A percentile compares a stretch with the other conserved stretches of the same genome.
These are phyloP conservation scores for Penelope pileata DNA, from an alignment of 2,113 vertebrate genomes.

Conservation along the genomic window DNA sequence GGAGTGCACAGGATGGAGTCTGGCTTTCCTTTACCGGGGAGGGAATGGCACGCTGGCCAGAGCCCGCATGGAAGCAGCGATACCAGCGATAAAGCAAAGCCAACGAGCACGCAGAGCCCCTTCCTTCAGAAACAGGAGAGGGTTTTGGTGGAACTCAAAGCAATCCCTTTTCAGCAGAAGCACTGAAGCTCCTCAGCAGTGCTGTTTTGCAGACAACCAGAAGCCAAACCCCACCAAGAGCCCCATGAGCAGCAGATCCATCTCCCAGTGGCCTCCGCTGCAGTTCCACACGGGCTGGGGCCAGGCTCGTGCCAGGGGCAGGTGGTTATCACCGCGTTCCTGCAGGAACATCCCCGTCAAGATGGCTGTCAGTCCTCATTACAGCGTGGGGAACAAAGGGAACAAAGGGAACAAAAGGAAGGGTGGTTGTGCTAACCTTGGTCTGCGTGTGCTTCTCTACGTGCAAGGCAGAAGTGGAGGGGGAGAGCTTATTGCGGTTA, in stretches of 20 bases:
- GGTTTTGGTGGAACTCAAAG: neutral
- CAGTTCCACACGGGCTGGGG: fast-evolving
- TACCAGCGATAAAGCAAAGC: neutral
- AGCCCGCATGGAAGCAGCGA: fast-evolving
- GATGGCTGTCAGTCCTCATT: slow-evolving; percentile 70
- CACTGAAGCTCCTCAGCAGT: neutral
- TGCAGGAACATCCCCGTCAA: slow-evolving; percentile 67
- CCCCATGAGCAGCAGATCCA: neutral
- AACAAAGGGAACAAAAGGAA: slow-evolving; percentile 71
- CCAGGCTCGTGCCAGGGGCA: slow-evolving; percentile 39
- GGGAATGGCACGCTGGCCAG: neutral
- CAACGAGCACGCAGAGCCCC: fast-evolving
- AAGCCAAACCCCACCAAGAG: neutral
- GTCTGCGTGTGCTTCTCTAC: neutral
- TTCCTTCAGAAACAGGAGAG: fast-evolving
- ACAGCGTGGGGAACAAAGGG: slow-evolving; percentile 61
- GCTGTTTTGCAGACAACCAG: neutral
- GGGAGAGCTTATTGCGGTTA: neutral
- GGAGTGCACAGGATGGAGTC: neutral
- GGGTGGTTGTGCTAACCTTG: slow-evolving; percentile 35
- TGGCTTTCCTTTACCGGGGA: neutral
- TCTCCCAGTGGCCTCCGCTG: neutral
- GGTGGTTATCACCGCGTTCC: slow-evolving; percentile 73
- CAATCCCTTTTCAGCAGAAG: neutral
- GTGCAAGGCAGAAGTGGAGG: neutral